Conservation (phyloP, 2,797 vertebrate genomes). For the Diplodus sargus region DNA sequence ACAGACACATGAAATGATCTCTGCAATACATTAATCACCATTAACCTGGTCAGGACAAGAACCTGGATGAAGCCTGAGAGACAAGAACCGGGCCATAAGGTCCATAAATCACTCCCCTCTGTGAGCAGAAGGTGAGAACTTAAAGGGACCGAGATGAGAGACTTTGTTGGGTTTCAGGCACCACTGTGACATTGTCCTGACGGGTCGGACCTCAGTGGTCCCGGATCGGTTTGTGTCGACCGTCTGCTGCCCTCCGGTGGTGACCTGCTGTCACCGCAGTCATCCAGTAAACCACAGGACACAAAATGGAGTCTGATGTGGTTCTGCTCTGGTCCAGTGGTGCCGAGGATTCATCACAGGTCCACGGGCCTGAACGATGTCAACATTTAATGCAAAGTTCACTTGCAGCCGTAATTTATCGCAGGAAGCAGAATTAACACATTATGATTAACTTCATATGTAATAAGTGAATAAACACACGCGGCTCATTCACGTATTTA, state of each 20-base stretch:
- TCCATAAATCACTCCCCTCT: not conserved
- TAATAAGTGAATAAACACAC: too few species aligned
- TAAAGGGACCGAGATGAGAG: not conserved
- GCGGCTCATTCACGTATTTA: too few species aligned
- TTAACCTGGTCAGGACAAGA: not conserved
- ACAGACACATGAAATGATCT: too few species aligned
- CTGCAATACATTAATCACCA: too few species aligned
- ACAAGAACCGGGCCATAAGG: not conserved
- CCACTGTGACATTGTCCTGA: too few species aligned
- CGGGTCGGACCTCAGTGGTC: not conserved
- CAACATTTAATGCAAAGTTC: too few species aligned
- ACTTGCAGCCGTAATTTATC: too few species aligned
- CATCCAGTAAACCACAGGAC: not conserved
- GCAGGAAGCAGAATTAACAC: too few species aligned
- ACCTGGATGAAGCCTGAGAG: not conserved
- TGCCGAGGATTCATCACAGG: too few species aligned
- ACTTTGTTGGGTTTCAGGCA: not conserved
- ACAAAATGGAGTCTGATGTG: not conserved
- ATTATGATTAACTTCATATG: too few species aligned
- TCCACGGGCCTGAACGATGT: too few species aligned
- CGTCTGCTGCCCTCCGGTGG: slow-evolving; percentile 34
- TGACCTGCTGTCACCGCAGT: slow-evolving; percentile 9
- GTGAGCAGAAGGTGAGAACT: not conserved
- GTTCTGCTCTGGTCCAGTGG: too few species aligned
- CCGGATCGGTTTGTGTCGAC: not conserved